Evolutionary conservation across 2,888 invertebrate species (phyloP), one percentile per base, ranked within the genome.

Genomic region (Coremacera marginata): DNA sequence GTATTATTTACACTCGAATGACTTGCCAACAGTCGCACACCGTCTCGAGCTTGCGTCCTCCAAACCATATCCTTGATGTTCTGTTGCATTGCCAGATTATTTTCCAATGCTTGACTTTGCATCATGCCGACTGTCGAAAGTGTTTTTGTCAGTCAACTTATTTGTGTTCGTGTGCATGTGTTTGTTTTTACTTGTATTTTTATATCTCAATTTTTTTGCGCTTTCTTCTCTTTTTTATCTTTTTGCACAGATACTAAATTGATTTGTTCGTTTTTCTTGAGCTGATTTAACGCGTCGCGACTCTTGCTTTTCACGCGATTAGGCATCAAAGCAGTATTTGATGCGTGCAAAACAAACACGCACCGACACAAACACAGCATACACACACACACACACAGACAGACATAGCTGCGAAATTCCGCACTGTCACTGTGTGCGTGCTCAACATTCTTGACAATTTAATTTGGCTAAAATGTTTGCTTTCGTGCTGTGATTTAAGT

Each of bases 261-360:
- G 51, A 63, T 76, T 70, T 63, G 67, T 68, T 62, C 37, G 55
- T 3, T 22, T 60, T 73, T 75, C 55, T 16, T 22, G 52, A 11
- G 52, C 37, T 65, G 76, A 67, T 76, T 79, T 76, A 71, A 70
- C 52, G 77, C 51, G 78, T 75, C 77, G 55, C 78, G 49, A 67
- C 44, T 75, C 65, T 70, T 70, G 62, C 77, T 76, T 76, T 76
- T 73, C 76, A 75, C 68, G 76, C 70, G 77, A 79, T 79, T 79
- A 79, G 65, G 77, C 79, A 76, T 76, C 73, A 76, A 79, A 77
- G 60, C 9, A 57, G 62, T 34, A 62, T 51, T 70, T 67, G 52
- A n/a, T 70, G 70, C 34, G 72, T 72, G 25, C 52, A 27, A 25
- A 37, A 22, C 57, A 27, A 16, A n/a, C 55, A 51, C 16, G 25